Evolutionary conservation across 2,113 vertebrate species (phyloP), one percentile per base, ranked within the genome.

Genomic region (Mesocricetus auratus): DNA sequence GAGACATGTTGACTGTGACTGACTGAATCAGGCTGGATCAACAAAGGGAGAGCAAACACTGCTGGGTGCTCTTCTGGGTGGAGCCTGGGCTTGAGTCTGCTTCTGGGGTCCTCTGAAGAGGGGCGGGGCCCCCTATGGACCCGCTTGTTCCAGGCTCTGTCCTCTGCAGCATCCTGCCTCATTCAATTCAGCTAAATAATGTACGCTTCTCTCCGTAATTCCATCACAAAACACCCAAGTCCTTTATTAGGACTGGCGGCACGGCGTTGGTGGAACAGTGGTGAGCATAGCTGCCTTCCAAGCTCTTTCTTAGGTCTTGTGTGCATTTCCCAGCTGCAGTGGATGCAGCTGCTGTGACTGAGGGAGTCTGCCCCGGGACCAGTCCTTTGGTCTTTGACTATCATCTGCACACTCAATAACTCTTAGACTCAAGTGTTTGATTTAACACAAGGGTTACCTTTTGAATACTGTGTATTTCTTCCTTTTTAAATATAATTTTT

Each of bases 211-310:
- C 7, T 15, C 50, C 5, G 19, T 13, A 58, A 24, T 47, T 47
- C n/a, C 21, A 19, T n/a, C 58, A 24, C 60, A 26, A 42, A 45
- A 26, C 26, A 24, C 39, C 13, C n/a, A 21, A 13, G 66, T 15
- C 7, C n/a, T 66, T 91, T 45, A 24, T n/a, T n/a, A n/a, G n/a
- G n/a, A n/a, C n/a, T n/a, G 39, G 17, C 7, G 8, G 69, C 4
- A 8, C 1, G 5, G 98, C 98, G 98, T 98, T 98, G 98, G 98
- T 99, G 98, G 98, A 98, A 98, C 98, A 98, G 98, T 98, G 98
- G 98, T 99, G 95, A 98, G 98, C 98, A 98, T 98, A 98, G 98
- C 98, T 98, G 98, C 98, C 98, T 99, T 99, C 98, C 97, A 97
- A 98, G 98, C 97, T n/a, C n/a, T n/a, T n/a, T n/a, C n/a, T 91